Evolutionary conservation across 2,888 invertebrate genomes (phyloP), one percentile per base, ranked within the genome.

Genomic region (Deilephila elpenor): DNA sequence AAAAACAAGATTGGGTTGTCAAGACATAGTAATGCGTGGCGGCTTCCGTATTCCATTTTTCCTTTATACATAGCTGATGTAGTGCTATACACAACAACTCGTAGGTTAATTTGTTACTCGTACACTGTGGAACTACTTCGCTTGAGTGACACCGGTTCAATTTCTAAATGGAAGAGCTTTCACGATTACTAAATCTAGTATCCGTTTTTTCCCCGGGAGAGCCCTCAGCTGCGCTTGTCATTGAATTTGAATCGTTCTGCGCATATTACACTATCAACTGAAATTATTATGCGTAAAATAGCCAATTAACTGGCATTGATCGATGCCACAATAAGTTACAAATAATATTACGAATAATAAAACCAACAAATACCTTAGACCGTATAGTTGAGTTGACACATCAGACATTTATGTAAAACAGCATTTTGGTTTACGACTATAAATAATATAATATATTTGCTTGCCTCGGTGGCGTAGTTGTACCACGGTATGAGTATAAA

Each of bases 151-250:
- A 56, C 53, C 5, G 6, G 19, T n/a, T 56, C 56, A 56, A 56
- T 56, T 56, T 19, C 56, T 6, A 56, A 56, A 56, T 56, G 56
- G 56, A n/a, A 11, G 5, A 6, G 56, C n/a, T 5, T n/a, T 56
- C 56, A 56, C n/a, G 56, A 56, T 56, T 56, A 56, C 19, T 56
- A n/a, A 56, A 56, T 56, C 56, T 56, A 56, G 19, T n/a, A 56
- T 56, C 56, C 19, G 56, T 56, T 56, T 56, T n/a, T 56, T 56
- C 56, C 56, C 17, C 56, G n/a, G 44, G 11, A 2, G 6, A 56
- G n/a, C 56, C 56, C n/a, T 17, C 19, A n/a, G 56, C 53, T 19
- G 17, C 17, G 19, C n/a, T n/a, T n/a, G 56, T 56, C 14, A 56
- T n/a, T 56, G 53, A n/a, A 56, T 56, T n/a, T 5, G n/a, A 56